Percentiles rank a stretch among this genome's conserved stretches.
Evolutionary conservation across 2,888 invertebrate genomes (phyloP).

Genomic region (Euproctis similis): DNA sequence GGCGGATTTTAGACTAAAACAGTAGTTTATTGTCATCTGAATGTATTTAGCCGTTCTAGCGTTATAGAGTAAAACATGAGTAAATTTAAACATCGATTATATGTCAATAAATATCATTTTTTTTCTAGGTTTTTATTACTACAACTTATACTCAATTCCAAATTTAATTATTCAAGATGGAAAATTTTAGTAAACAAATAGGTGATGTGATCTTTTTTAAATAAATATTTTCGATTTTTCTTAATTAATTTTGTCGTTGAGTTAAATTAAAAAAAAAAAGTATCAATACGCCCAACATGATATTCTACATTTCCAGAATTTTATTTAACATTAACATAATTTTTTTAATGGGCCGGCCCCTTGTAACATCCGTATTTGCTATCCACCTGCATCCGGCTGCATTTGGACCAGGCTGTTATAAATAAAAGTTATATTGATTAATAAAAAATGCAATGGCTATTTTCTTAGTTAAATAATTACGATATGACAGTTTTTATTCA

Average conservation of each 20-base stretch:
- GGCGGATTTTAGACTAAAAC: too few relatives aligned
- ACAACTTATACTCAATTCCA: too few relatives aligned
- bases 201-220: too few relatives aligned
- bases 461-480: slow-evolving; percentile 30
- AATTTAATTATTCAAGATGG: too few relatives aligned
- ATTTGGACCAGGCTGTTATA: slow-evolving; percentile 49
- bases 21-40: too few relatives aligned
- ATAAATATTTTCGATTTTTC: too few relatives aligned
- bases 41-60: too few relatives aligned
- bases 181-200: too few relatives aligned
- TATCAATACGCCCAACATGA: slow-evolving; percentile 12
- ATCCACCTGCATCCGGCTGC: slow-evolving; percentile 67
- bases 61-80: too few relatives aligned
- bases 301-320: slow-evolving; percentile 35
- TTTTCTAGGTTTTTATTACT: too few relatives aligned
- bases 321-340: slow-evolving; percentile 32
- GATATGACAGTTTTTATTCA: slow-evolving; percentile 11
- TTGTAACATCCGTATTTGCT: slow-evolving; percentile 45
- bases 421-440: slow-evolving; percentile 42
- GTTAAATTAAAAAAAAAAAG: slow-evolving; percentile 1
- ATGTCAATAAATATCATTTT: too few relatives aligned
- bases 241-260: background rate
- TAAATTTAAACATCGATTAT: too few relatives aligned
- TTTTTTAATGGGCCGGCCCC: slow-evolving; percentile 43
- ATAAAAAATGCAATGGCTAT: slow-evolving; percentile 34